phyloP scores from a whole-genome alignment of 2,888 invertebrate genomes.

The Cerceris rybyensis region DNA sequence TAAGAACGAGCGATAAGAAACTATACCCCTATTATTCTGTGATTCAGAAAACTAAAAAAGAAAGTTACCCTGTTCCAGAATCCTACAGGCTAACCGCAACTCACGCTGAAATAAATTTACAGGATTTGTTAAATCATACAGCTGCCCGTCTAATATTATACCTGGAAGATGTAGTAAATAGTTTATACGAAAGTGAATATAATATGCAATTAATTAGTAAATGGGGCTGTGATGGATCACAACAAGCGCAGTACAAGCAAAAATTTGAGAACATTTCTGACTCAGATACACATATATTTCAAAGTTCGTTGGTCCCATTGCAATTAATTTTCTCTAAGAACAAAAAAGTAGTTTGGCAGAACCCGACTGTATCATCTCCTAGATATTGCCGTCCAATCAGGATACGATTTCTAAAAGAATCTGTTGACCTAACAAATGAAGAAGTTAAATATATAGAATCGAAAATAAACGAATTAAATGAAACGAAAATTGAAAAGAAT shows the following conservation, averaged over 20 bases:
- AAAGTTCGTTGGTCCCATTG: no score
- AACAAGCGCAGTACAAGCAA: no score
- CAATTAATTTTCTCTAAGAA: no score
- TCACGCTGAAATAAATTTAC: slow-evolving; percentile 17
- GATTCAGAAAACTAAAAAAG: slow-evolving; percentile 21
- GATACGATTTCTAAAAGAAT: slow-evolving; percentile 55
- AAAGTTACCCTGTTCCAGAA: slow-evolving; percentile 26
- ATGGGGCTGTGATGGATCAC: no score
- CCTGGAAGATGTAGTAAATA: no score
- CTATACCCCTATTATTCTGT: slow-evolving; percentile 13
- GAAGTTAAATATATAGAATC: slow-evolving; percentile 19
- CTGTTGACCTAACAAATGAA: slow-evolving; percentile 29
- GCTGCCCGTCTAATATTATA: no score
- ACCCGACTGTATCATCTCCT: slow-evolving; percentile 57
- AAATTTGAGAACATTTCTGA: no score
- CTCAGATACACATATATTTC: no score
- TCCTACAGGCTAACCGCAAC: slow-evolving; percentile 9
- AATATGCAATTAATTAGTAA: no score
- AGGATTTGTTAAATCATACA: no score
- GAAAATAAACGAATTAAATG: not conserved
- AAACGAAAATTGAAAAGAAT: slow-evolving; percentile 1
- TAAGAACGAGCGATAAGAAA: no score
- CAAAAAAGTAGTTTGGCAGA: slow-evolving; percentile 72
- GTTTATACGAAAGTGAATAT: no score
- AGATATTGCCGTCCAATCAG: slow-evolving; percentile 61